phyloP scores from a whole-genome alignment of 2,888 invertebrate genomes.

The Esperia sulphurella region DNA sequence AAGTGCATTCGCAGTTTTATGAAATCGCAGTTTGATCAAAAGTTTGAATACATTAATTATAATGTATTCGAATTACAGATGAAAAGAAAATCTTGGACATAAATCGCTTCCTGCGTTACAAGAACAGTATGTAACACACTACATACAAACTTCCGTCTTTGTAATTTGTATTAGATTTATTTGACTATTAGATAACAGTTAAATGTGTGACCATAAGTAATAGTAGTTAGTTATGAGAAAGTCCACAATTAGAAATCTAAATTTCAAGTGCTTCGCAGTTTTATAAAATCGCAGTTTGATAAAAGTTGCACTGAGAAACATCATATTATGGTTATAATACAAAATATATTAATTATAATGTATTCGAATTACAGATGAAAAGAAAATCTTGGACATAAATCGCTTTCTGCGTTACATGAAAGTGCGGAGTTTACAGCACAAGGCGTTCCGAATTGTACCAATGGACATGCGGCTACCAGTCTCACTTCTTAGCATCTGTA shows the following conservation, averaged over 20 bases:
- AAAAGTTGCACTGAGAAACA: too few species aligned
- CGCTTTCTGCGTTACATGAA: slow-evolving; percentile 17
- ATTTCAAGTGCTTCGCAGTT: too few species aligned
- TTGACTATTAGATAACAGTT: too few species aligned
- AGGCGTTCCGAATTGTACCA: slow-evolving; percentile 17
- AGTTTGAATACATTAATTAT: background rate
- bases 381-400: background rate
- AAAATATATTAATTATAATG: background rate
- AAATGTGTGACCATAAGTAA: too few species aligned
- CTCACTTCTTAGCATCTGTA: slow-evolving; percentile 15
- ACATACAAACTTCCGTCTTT: background rate
- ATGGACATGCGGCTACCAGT: slow-evolving; percentile 16
- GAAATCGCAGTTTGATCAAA: too few species aligned
- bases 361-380: background rate
- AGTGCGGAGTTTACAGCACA: slow-evolving; percentile 12
- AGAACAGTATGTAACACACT: slow-evolving; percentile 3
- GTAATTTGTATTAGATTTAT: too few species aligned
- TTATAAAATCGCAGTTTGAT: too few species aligned
- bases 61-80: background rate
- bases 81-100: background rate
- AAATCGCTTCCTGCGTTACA: slow-evolving; percentile 13
- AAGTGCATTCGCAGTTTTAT: background rate
- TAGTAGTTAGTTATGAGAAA: too few species aligned
- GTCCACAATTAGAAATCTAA: too few species aligned
- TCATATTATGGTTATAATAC: too few species aligned